Conservation (phyloP, 2,797 vertebrate species). For the Okamejei kenojei region DNA sequence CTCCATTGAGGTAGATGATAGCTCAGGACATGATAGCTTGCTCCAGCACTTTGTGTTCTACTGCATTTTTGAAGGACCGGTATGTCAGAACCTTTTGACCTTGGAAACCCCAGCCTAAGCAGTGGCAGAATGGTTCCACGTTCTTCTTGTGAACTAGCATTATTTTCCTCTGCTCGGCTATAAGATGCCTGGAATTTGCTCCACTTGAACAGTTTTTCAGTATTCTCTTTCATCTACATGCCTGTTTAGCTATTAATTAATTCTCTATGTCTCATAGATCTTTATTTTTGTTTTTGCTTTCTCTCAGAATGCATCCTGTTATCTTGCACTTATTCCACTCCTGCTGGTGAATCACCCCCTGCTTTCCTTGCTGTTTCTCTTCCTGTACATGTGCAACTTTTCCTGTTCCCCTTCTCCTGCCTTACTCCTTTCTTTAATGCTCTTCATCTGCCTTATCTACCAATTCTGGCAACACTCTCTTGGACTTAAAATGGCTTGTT, state of each 20-base stretch:
- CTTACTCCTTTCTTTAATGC: not conserved
- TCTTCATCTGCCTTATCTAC: not conserved
- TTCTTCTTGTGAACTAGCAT: not conserved
- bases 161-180: not conserved
- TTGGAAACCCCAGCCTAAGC: not conserved
- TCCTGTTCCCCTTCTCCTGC: not conserved
- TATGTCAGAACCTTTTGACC: not conserved
- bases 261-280: too few species aligned
- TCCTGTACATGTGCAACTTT: not conserved
- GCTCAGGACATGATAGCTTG: too few species aligned
- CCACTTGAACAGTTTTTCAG: not conserved
- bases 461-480: not conserved
- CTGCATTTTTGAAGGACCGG: too few species aligned
- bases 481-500: not conserved
- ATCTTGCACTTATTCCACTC: not conserved
- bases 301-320: not conserved
- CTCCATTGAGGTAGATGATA: too few species aligned
- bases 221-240: not conserved
- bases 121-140: not conserved
- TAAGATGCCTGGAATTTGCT: not conserved
- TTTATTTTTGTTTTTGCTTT: not conserved
- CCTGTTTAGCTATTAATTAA: not conserved
- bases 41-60: too few species aligned
- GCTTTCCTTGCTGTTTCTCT: not conserved
- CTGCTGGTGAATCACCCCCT: not conserved